Conservation (phyloP, 2,888 invertebrate species). For the Drosophila vallismaia region DNA sequence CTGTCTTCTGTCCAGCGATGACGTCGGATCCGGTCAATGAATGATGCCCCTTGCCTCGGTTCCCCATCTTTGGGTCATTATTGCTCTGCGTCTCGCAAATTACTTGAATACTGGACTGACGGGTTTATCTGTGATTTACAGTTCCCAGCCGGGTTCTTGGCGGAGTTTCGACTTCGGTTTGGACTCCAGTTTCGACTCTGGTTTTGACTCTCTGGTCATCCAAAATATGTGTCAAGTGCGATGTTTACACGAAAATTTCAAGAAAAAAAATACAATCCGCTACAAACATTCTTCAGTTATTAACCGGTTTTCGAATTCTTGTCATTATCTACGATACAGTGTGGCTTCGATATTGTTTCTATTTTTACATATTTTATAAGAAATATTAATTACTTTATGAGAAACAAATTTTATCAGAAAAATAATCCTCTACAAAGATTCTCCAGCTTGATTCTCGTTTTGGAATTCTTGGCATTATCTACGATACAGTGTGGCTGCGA, state of each 20-base stretch:
- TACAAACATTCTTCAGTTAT: slow-evolving; percentile 12
- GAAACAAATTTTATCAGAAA: no score
- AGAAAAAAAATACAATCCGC: slow-evolving; percentile 18
- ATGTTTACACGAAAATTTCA: slow-evolving; percentile 31
- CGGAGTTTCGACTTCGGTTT: slow-evolving; percentile 28
- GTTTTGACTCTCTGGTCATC: background rate
- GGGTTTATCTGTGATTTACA: slow-evolving; percentile 49
- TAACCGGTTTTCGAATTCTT: slow-evolving; percentile 24
- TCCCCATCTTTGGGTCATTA: background rate
- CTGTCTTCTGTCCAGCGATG: slow-evolving; percentile 9
- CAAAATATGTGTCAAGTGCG: slow-evolving; percentile 69
- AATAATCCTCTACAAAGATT: no score
- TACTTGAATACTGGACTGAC: slow-evolving; percentile 49
- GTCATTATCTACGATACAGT: background rate
- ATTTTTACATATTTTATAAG: background rate
- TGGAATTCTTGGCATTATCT: no score
- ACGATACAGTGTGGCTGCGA: no score
- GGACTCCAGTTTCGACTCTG: background rate
- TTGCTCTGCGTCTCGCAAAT: slow-evolving; percentile 1
- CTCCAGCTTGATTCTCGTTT: no score
- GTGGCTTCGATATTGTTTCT: background rate
- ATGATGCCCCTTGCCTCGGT: slow-evolving; percentile 1
- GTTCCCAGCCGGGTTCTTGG: slow-evolving; percentile 27
- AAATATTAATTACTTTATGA: no score
- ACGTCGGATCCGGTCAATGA: slow-evolving; percentile 42